These are phyloP conservation scores for Cacoxenus indagator DNA, from an alignment of 2,888 invertebrate species.

Conservation along the genomic window DNA sequence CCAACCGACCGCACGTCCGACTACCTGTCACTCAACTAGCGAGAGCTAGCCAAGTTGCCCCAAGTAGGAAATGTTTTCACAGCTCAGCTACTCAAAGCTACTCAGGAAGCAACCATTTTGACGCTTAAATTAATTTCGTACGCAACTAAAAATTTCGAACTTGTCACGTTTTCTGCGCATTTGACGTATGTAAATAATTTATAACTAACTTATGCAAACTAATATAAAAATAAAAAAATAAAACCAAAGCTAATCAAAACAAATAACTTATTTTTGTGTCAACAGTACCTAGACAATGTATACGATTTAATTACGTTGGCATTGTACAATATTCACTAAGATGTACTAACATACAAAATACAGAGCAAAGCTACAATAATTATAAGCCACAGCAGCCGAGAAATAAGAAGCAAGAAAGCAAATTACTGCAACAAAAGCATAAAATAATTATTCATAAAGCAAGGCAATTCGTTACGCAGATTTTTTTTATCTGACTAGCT, in stretches of 20 bases:
- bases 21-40: too few species aligned
- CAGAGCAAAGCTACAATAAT: too few species aligned
- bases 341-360: too few species aligned
- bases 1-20: too few species aligned
- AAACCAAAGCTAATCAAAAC: too few species aligned
- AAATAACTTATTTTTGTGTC: too few species aligned
- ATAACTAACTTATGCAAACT: not conserved
- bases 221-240: not conserved
- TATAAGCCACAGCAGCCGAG: not conserved
- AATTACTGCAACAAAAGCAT: not conserved
- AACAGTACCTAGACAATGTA: too few species aligned
- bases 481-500: not conserved
- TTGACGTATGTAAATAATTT: too few species aligned
- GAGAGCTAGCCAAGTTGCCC: not conserved
- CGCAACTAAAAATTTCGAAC: too few species aligned
- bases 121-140: too few species aligned
- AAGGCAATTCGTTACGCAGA: slow-evolving; percentile 5
- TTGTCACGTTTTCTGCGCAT: not conserved
- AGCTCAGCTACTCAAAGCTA: slow-evolving; percentile 5
- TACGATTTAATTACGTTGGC: not conserved
- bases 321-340: too few species aligned
- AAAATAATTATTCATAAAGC: not conserved
- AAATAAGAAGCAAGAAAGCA: not conserved
- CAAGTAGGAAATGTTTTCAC: not conserved
- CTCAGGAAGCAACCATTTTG: slow-evolving; percentile 1